phyloP scores from a whole-genome alignment of 2,888 invertebrate species.

The Agonopterix heracliana region DNA sequence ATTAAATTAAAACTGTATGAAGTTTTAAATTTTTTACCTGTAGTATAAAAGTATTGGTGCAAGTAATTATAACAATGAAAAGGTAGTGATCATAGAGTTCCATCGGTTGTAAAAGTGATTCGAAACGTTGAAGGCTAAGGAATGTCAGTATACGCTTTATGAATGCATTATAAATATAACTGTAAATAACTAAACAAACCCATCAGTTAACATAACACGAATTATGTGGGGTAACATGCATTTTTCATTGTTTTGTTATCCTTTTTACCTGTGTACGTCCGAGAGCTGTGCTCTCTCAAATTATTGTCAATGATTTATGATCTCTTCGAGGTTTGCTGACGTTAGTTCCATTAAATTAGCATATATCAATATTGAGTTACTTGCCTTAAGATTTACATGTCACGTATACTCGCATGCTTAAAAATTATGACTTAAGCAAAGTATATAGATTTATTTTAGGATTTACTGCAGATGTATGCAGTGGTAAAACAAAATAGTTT shows the following conservation, averaged over 20 bases:
- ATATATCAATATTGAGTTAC: constrained; percentile 23
- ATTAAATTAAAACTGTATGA: too few relatives aligned
- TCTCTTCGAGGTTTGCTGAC: neutral
- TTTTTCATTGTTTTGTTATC: neutral
- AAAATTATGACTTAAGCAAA: constrained; percentile 23
- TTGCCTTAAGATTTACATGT: constrained; percentile 55
- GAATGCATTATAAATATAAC: constrained; percentile 19
- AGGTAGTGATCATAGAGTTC: neutral
- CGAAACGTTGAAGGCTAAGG: constrained; percentile 11
- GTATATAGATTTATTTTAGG: constrained; percentile 7
- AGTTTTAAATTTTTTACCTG: too few relatives aligned
- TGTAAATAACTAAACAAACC: neutral
- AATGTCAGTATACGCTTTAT: constrained; percentile 55
- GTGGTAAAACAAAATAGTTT: constrained; percentile 22
- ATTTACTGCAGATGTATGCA: constrained; percentile 14
- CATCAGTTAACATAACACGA: neutral
- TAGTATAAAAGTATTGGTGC: neutral
- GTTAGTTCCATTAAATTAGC: neutral
- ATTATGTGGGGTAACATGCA: neutral
- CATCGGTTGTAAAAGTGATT: neutral
- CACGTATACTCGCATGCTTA: constrained; percentile 54
- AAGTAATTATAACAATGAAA: neutral
- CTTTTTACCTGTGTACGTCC: neutral
- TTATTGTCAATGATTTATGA: neutral
- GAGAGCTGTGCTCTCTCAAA: constrained; percentile 35